Evolutionary conservation across 2,888 invertebrate genomes (phyloP), one percentile per base, ranked within the genome.

Genomic region (Adelognathus sp.): DNA sequence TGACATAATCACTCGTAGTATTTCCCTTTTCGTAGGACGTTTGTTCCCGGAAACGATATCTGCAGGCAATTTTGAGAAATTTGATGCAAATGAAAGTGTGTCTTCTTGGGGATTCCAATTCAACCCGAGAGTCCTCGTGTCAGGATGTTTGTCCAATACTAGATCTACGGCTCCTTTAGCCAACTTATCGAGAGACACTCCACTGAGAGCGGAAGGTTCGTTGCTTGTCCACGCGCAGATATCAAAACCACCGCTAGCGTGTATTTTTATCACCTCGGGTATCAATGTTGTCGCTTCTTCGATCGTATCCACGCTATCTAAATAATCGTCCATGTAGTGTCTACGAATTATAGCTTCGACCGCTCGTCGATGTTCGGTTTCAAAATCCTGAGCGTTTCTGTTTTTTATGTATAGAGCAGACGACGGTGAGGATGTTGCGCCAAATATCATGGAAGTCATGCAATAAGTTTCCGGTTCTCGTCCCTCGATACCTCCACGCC

Each of bases 271-370:
- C 6, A 33, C 33, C 9, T 33, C 33, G 33, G 7, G 7, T 33
- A 33, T 33, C 2, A 33, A 2, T 3, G 2, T 11, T 2, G 11
- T 6, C 2, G 9, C 33, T 6, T 33, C 33, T 11, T 33, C 33
- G 3, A 33, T 11, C 33, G 33, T 33, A 7, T 85, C 80, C 1
- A 81, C 69, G 29, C 71, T 79, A 21, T 71, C 67, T 0, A 82
- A 31, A 31, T 81, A 84, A 41, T 84, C 81, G 18, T 86, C 86
- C 54, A 88, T 84, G 44, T 88, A 89, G 67, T 84, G 84, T 5
- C 84, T 82, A 1, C 82, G 29, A 56, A 83, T 69, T 14, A 88
- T 83, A 0, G 86, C 84, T 11, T 79, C 44, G 0, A 79, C 83
- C 0, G 86, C 87, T 18, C 75, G 54, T 4, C 85, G 86, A 66